Base-by-base conservation (phyloP, 2,888 invertebrate genomes). In the Schizotus pectinicornis region DNA sequence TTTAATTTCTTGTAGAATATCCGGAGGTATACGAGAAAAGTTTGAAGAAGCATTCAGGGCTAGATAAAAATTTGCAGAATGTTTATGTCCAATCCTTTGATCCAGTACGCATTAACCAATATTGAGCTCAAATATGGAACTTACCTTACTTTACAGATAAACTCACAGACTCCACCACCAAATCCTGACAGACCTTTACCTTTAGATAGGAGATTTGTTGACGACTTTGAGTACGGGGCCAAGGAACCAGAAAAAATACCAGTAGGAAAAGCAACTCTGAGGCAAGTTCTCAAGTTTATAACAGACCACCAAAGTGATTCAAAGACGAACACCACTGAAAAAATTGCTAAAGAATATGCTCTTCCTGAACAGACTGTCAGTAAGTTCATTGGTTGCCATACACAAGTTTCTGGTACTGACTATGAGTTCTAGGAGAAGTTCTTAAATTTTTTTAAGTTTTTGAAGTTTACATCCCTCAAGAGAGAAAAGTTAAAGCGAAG, bases 31-130 rank as follows among this genome's bases (percentile, higher is more conserved):
- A 86, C 51, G 82, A 86, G 45, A 84, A 85, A 66, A 79, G 88
- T n/a, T 79, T 83, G 56, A 84, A 77, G 67, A 91, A 90, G 76
- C 82, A 92, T 76, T 47, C 72, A 6, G 74, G 68, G n/a, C 81
- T 92, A 7, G 85, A 91, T 70, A 77, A 81, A 33, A 81, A 87
- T 73, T 80, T 92, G 58, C 89, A 86, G 78, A 81, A 85, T 75
- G 87, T 92, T 80, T 92, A 85, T 84, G 90, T 93, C 74, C 86
- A 84, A 51, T 89, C 91, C 0, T 72, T 81, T 43, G 69, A 74
- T 64, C 35, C 52, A 11, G 72, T 73, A 70, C 62, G 53, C 50
- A 7, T 5, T 55, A 53, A 11, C 32, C 45, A 49, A 11, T 59
- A n/a, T n/a, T 56, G 46, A 50, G 57, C 51, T 31, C 46, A 12